phyloP scores from a whole-genome alignment of 2,888 invertebrate genomes.

The Drosophila neonasuta region DNA sequence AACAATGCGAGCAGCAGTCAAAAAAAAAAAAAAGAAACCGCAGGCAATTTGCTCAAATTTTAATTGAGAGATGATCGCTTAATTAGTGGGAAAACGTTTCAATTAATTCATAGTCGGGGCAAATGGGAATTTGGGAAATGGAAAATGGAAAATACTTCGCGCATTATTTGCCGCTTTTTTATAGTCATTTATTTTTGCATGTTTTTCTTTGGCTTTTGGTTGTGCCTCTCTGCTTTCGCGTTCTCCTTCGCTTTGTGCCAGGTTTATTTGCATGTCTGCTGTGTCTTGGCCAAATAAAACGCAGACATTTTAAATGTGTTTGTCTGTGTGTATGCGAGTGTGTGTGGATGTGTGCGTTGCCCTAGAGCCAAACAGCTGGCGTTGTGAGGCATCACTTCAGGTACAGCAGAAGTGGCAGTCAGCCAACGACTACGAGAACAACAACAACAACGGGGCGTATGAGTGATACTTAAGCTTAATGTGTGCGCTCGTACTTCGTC shows the following conservation, averaged over 20 bases:
- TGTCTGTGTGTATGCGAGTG: constrained; percentile 5
- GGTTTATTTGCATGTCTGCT: constrained; percentile 69
- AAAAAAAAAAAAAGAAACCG: constrained; percentile 5
- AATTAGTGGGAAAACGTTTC: constrained; percentile 55
- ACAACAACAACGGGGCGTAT: constrained; percentile 60
- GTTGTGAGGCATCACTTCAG: constrained; percentile 54
- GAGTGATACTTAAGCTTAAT: constrained; percentile 69
- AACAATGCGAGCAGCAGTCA: background rate
- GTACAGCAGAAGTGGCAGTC: constrained; percentile 46
- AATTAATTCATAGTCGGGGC: constrained; percentile 24
- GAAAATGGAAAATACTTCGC: constrained; percentile 3
- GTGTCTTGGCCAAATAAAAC: constrained; percentile 43
- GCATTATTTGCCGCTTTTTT: constrained; percentile 22
- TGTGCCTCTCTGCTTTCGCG: background rate
- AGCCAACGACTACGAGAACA: constrained; percentile 29
- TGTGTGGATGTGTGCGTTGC: constrained; percentile 23
- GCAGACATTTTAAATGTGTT: constrained; percentile 51
- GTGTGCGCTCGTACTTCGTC: constrained; percentile 14
- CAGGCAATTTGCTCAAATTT: constrained; percentile 29
- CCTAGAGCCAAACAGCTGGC: background rate
- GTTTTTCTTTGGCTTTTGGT: constrained; percentile 15
- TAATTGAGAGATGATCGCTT: constrained; percentile 47
- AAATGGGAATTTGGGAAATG: background rate
- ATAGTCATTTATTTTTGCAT: constrained; percentile 28
- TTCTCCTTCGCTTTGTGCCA: constrained; percentile 11